A percentile compares a stretch with the other conserved stretches of the same genome.
Conservation (phyloP, 2,888 invertebrate genomes). For the Acleris emargana region DNA sequence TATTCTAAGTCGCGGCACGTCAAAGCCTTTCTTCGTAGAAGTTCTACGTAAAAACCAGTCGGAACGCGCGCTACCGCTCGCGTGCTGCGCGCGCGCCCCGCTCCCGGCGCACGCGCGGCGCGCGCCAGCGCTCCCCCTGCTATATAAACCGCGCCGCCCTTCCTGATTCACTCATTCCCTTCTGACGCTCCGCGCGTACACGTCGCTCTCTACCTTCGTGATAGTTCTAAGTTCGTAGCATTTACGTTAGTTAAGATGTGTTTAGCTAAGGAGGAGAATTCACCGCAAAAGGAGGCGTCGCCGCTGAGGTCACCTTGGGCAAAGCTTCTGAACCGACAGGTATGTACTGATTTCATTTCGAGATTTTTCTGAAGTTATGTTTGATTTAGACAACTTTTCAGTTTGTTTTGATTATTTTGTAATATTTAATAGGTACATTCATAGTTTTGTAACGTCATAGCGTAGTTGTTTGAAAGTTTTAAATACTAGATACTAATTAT, state of each 20-base stretch:
- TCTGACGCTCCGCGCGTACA: slow-evolving; percentile 68
- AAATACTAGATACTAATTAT: slow-evolving; percentile 38
- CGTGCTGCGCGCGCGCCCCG: slow-evolving; percentile 70
- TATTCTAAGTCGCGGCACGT: slow-evolving; percentile 69
- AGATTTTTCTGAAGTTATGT: slow-evolving; percentile 13
- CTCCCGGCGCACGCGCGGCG: slow-evolving; percentile 60
- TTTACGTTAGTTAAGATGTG: slow-evolving; percentile 77
- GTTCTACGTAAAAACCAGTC: slow-evolving; percentile 73
- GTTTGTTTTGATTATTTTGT: not conserved
- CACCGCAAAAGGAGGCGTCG: slow-evolving; percentile 70
- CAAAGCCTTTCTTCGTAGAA: slow-evolving; percentile 80
- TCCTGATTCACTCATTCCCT: slow-evolving; percentile 78
- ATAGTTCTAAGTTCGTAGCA: slow-evolving; percentile 59
- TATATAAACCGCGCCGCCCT: slow-evolving; percentile 75
- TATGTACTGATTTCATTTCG: slow-evolving; percentile 54
- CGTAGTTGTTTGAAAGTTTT: not conserved
- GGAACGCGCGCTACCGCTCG: slow-evolving; percentile 76
- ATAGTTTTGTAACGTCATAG: not conserved
- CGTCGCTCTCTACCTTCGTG: slow-evolving; percentile 68
- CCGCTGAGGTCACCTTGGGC: slow-evolving; percentile 83
- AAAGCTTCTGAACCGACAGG: slow-evolving; percentile 82
- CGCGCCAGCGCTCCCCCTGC: slow-evolving; percentile 52
- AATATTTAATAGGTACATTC: too few species aligned
- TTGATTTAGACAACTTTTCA: not conserved
- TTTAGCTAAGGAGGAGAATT: slow-evolving; percentile 78